Evolutionary conservation across 2,888 invertebrate species (phyloP).

Genomic region (Nezara viridula): DNA sequence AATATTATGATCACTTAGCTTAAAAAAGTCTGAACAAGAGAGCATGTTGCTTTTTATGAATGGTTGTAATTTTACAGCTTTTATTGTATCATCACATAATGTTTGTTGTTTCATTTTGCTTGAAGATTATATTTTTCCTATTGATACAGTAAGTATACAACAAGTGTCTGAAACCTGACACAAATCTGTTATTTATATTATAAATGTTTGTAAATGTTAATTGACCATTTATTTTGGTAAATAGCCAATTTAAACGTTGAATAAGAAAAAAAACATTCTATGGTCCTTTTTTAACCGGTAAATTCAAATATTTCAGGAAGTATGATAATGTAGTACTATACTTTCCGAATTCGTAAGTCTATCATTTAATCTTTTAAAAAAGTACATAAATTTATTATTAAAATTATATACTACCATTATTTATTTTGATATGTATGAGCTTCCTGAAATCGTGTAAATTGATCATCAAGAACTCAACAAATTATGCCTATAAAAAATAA

Average conservation of each 20-base stretch:
- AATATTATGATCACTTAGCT: background rate
- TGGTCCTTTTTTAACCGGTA: background rate
- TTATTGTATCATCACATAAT: background rate
- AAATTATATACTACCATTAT: no score
- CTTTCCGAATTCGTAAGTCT: background rate
- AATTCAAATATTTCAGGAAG: background rate
- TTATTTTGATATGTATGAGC: background rate
- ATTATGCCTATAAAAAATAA: background rate
- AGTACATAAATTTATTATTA: background rate
- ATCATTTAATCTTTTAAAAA: background rate
- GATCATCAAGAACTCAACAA: background rate
- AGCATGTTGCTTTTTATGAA: constrained; percentile 4
- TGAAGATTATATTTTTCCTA: background rate
- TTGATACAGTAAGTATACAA: background rate
- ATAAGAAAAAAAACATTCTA: background rate
- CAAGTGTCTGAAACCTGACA: background rate
- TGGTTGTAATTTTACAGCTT: background rate
- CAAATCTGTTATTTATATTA: background rate
- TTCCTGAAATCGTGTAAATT: background rate
- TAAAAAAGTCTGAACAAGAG: background rate
- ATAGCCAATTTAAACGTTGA: background rate
- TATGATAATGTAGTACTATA: background rate
- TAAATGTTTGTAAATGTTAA: background rate
- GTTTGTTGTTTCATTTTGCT: background rate
- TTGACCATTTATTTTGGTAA: background rate